Evolutionary conservation across 2,797 vertebrate species (phyloP).

Genomic region (Sphenopsis melanotis): DNA sequence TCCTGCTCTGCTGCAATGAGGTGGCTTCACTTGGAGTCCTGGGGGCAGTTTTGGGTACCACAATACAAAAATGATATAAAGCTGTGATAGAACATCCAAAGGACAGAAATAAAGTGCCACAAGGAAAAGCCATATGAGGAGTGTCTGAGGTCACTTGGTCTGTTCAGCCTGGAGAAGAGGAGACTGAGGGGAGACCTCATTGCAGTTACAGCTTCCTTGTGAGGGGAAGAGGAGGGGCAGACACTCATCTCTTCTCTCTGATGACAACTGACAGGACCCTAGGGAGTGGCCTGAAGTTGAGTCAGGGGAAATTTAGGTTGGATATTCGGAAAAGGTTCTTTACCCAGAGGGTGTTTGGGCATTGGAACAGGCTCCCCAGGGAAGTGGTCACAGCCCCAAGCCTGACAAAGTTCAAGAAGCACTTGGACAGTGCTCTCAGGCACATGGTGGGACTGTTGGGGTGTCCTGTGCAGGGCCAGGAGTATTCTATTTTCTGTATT

Average conservation of each 20-base stretch:
- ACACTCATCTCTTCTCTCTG: neutral
- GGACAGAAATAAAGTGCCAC: neutral
- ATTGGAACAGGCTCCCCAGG: neutral
- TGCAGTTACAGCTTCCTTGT: neutral
- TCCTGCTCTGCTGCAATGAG: neutral
- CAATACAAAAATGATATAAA: neutral
- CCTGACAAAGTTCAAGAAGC: neutral
- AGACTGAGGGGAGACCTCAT: neutral
- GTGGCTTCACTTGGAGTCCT: neutral
- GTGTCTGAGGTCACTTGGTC: fast-evolving
- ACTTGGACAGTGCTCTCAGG: neutral
- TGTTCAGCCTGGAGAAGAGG: neutral
- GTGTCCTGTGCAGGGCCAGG: neutral
- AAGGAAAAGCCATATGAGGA: fast-evolving
- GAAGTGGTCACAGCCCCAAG: neutral
- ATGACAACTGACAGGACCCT: neutral
- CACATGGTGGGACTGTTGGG: neutral
- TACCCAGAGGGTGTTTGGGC: neutral
- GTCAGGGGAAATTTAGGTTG: neutral
- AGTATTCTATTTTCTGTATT: neutral
- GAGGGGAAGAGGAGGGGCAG: neutral
- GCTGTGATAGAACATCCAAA: neutral
- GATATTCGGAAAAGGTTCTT: neutral
- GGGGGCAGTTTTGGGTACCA: no score
- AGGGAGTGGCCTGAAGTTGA: neutral